Conservation (phyloP, 2,888 invertebrate genomes). For the Ormyrus thymus region DNA sequence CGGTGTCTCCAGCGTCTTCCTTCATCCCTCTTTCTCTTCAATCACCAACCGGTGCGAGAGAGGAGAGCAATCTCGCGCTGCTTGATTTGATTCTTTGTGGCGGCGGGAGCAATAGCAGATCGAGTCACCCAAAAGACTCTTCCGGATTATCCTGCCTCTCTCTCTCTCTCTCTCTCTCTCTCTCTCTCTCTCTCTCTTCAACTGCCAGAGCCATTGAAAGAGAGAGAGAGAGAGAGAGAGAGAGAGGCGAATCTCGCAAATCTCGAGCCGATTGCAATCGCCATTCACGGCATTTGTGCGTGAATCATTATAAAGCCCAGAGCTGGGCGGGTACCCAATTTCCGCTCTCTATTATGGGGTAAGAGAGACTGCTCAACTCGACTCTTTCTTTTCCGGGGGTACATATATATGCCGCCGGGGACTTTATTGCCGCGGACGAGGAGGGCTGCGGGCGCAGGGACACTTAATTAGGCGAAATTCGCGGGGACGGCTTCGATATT, state of each 20-base stretch:
- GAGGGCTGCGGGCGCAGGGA: too few species aligned
- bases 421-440: too few species aligned
- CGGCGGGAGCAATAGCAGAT: conserved; percentile 69
- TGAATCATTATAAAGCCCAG: conserved; percentile 43
- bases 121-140: conserved; percentile 67
- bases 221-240: not conserved
- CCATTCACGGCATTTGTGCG: conserved; percentile 38
- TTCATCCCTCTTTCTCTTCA: not conserved
- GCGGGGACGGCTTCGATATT: too few species aligned
- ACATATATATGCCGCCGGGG: too few species aligned
- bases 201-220: not conserved
- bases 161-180: conserved; percentile 13
- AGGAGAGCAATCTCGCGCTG: conserved; percentile 61
- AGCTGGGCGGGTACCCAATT: conserved; percentile 29
- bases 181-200: not conserved
- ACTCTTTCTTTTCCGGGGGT: too few species aligned
- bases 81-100: conserved; percentile 68
- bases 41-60: not conserved
- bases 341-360: conserved; percentile 15
- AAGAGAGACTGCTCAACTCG: not conserved
- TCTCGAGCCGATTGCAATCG: conserved; percentile 42
- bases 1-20: not conserved
- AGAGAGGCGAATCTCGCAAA: conserved; percentile 16
- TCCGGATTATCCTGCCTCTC: conserved; percentile 65
- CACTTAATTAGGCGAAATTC: too few species aligned